phyloP scores from a whole-genome alignment of 1,140 invertebrate species.

The Asbolus verrucosus region DNA sequence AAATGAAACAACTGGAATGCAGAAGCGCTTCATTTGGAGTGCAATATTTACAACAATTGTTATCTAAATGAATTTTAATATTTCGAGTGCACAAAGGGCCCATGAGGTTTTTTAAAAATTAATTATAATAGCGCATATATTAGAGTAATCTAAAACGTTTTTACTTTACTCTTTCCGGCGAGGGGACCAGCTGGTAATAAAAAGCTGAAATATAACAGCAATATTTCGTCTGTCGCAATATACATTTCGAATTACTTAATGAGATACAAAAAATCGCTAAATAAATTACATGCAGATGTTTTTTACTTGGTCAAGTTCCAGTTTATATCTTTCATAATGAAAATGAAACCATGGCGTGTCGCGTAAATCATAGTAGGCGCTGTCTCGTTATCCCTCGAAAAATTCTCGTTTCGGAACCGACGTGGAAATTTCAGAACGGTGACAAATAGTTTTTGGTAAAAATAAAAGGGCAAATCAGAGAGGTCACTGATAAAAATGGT shows the following conservation, averaged over 20 bases:
- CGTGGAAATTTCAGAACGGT: conserved; percentile 5
- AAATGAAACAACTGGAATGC: neutral
- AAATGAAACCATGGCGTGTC: conserved; percentile 8
- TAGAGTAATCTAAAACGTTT: conserved; percentile 46
- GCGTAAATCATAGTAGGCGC: neutral
- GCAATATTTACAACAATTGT: conserved; percentile 41
- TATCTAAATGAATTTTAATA: conserved; percentile 49
- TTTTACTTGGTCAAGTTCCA: conserved; percentile 23
- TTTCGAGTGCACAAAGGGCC: conserved; percentile 35
- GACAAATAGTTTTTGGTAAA: conserved; percentile 23
- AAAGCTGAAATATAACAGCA: conserved; percentile 38
- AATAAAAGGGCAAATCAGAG: conserved; percentile 19
- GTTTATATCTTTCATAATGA: conserved; percentile 23
- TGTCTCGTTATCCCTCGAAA: too few species aligned
- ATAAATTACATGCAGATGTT: conserved; percentile 31
- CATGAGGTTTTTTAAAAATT: conserved; percentile 33
- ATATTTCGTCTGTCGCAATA: conserved; percentile 41
- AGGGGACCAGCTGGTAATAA: conserved; percentile 41
- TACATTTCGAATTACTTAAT: conserved; percentile 43
- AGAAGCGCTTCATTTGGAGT: conserved; percentile 3
- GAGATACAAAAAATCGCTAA: conserved; percentile 38
- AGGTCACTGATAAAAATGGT: conserved; percentile 40
- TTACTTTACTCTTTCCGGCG: conserved; percentile 38
- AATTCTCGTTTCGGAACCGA: too few species aligned
- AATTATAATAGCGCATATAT: conserved; percentile 45